Conservation (phyloP, 2,113 vertebrate species). For the Gobio gobio region DNA sequence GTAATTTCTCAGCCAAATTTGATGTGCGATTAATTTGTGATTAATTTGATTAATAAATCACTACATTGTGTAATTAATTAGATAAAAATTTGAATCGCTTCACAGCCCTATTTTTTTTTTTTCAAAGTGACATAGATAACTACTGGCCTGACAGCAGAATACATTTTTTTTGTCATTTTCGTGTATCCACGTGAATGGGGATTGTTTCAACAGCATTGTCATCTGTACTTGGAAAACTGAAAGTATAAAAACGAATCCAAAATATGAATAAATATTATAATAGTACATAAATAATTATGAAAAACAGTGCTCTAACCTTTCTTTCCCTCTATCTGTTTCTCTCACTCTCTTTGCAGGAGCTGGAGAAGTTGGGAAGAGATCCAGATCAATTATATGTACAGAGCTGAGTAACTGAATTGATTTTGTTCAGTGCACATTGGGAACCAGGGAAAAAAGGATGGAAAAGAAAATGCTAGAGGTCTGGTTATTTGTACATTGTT, state of each 20-base stretch:
- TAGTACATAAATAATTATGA: neutral
- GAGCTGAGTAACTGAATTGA: neutral
- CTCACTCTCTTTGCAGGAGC: neutral
- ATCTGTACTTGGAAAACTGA: neutral
- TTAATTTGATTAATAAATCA: too few relatives aligned
- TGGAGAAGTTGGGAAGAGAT: constrained; percentile 16
- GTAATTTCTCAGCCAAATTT: too few relatives aligned
- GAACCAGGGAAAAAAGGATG: neutral
- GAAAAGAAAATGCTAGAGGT: neutral
- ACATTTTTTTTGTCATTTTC: too few relatives aligned
- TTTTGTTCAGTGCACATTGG: constrained; percentile 11
- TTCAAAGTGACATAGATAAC: too few relatives aligned
- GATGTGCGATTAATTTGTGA: too few relatives aligned
- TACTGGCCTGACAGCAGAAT: too few relatives aligned
- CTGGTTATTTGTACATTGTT: neutral
- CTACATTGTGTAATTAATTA: too few relatives aligned
- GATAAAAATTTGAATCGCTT: too few relatives aligned
- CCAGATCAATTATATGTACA: constrained; percentile 10
- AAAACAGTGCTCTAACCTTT: neutral
- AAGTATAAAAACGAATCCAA: neutral
- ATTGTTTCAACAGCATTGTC: too few relatives aligned
- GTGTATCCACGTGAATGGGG: too few relatives aligned
- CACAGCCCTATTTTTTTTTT: too few relatives aligned
- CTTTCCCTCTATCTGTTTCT: constrained; percentile 5
- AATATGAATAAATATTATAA: neutral